Base-by-base conservation (phyloP, 2,113 vertebrate species). In the Tachycineta bicolor region DNA sequence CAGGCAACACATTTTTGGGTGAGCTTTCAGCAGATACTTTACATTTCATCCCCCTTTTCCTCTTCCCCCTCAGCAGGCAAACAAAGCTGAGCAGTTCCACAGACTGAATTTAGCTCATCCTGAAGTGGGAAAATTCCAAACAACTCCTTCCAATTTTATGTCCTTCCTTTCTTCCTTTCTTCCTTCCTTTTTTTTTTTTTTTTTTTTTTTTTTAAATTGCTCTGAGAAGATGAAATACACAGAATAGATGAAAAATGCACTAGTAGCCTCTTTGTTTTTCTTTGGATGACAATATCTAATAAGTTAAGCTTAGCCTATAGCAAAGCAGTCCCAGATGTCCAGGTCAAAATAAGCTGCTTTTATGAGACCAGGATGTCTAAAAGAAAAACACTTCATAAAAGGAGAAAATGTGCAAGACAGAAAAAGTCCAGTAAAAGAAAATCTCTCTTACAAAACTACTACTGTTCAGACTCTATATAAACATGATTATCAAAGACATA, bases 311-410 rank as follows among this genome's bases (percentile, higher is more conserved):
- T 85, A 94, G 67, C 77, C 74, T 96, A 83, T 91, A 95, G 74
- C 53, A 89, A 95, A 92, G 63, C 22, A 2, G 50, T 26, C 87
- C 79, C 90, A 96, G 71, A 94, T 76, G 85, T 75, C 76, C 87
- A 94, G 71, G 67, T 94, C 90, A 75, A 96, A 94, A 96, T 85
- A 93, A 88, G 79, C 43, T 64, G 49, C 69, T 93, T 95, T 97
- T 95, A 96, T 82, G 83, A 86, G 79, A 67, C 85, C 84, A 96
- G 79, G 79, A 88, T 71, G 70, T 88, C 96, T 90, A 83, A 92
- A 94, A 91, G 85, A 90, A 93, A 83, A 79, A 83, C 83, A 93
- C 75, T 95, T 96, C 79, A 94, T 91, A 83, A 96, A 96, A 93
- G 33, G 19, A 90, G 79, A 96, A 94, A 94, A 97, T 70, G 92